Conservation (phyloP, 1,140 invertebrate genomes). For the Holotrichia oblita region DNA sequence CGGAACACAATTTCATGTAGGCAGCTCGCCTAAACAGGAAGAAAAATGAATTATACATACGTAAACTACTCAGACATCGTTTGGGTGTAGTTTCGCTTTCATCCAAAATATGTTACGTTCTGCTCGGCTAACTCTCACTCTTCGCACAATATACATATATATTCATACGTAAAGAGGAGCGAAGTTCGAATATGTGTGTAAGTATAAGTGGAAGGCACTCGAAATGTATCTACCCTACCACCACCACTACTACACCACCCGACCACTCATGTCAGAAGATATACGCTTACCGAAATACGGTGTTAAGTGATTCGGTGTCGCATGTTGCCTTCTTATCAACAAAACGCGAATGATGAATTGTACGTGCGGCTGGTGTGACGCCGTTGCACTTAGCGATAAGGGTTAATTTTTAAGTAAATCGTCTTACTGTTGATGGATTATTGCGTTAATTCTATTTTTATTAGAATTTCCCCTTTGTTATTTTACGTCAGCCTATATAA, state of each 20-base stretch:
- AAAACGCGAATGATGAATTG: constrained; percentile 2
- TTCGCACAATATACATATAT: constrained; percentile 6
- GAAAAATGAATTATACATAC: constrained; percentile 2
- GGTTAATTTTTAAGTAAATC: constrained; percentile 34
- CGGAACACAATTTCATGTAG: not conserved
- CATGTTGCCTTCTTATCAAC: constrained; percentile 12
- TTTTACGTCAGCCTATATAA: not conserved
- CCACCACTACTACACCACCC: not conserved
- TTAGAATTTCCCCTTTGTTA: not conserved
- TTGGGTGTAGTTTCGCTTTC: not conserved
- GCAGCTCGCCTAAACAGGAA: not conserved
- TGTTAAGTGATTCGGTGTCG: constrained; percentile 19
- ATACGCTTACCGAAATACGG: not conserved
- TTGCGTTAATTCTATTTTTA: constrained; percentile 13
- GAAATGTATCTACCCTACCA: not conserved
- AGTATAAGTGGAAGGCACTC: constrained; percentile 4
- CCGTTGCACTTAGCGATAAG: constrained; percentile 37
- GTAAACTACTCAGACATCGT: not conserved
- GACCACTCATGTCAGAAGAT: not conserved
- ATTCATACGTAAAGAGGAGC: not conserved
- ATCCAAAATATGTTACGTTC: not conserved
- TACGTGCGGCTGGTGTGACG: constrained; percentile 23
- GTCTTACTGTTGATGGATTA: constrained; percentile 2
- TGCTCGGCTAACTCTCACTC: not conserved
- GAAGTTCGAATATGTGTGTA: not conserved